A percentile compares a stretch with the other conserved stretches of the same genome.
Evolutionary conservation across 2,113 vertebrate genomes (phyloP).

Genomic region (Microcebus griseorufus): DNA sequence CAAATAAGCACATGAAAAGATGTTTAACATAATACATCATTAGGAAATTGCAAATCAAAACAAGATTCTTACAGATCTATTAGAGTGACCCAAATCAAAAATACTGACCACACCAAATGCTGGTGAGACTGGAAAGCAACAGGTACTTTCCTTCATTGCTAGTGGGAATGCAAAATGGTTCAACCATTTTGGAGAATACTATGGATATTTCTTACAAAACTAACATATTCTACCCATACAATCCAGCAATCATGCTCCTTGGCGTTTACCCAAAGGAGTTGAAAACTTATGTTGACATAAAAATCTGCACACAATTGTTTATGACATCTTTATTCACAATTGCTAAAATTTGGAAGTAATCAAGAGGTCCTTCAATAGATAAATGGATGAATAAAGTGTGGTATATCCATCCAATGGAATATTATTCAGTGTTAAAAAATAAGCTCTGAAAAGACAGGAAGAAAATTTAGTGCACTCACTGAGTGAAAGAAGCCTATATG

Average conservation of each 20-base stretch:
- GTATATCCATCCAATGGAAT: neutral
- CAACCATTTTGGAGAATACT: neutral
- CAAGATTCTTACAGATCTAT: no score
- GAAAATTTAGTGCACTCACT: neutral
- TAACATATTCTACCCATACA: neutral
- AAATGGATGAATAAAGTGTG: neutral
- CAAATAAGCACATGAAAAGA: no score
- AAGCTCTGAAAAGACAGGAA: neutral
- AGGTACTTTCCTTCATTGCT: neutral
- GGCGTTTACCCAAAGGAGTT: neutral
- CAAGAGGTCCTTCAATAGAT: neutral
- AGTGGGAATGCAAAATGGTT: neutral
- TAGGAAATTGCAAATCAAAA: no score
- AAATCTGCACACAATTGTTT: neutral
- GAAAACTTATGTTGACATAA: neutral
- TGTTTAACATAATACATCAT: no score
- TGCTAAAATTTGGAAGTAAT: neutral
- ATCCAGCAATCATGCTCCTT: neutral
- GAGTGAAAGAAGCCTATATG: neutral
- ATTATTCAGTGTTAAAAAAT: neutral
- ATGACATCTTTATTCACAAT: neutral
- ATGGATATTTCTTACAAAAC: neutral
- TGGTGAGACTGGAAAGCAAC: neutral
- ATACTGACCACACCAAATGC: no score
- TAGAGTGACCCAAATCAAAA: no score